Evolutionary conservation across 2,113 vertebrate species (phyloP).

Genomic region (Axis porcinus): DNA sequence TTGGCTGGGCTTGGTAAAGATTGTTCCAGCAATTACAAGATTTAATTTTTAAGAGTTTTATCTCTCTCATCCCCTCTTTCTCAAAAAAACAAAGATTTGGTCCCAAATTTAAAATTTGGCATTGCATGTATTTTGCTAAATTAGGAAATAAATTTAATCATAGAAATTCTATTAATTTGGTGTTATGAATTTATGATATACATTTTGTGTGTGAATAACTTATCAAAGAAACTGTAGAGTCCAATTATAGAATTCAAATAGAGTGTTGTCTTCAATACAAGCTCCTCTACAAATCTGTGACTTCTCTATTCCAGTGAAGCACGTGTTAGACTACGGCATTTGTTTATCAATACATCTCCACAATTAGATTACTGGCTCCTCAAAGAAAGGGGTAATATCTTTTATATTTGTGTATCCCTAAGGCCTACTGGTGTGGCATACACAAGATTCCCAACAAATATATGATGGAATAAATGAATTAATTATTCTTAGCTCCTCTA

Average conservation of each 20-base stretch:
- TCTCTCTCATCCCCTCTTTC: neutral
- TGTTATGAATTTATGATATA: neutral
- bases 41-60: slow-evolving; percentile 35
- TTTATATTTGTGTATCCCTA: neutral
- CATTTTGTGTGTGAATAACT: neutral
- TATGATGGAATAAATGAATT: neutral
- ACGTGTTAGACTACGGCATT: neutral
- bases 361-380: neutral
- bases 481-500: neutral
- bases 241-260: neutral
- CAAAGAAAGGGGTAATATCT: neutral
- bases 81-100: neutral
- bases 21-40: neutral
- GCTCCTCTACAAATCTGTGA: neutral
- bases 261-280: neutral
- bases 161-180: slow-evolving; percentile 20
- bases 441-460: neutral
- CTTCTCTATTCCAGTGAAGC: neutral
- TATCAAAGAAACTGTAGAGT: neutral
- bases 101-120: slow-evolving; percentile 12
- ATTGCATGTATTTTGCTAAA: slow-evolving; percentile 18
- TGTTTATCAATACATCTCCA: neutral
- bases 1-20: neutral
- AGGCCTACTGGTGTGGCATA: neutral
- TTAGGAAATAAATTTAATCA: slow-evolving; percentile 37